A percentile compares a stretch with the other conserved stretches of the same genome.
Conservation (phyloP, 2,888 invertebrate species). For the Plagodis pulveraria region DNA sequence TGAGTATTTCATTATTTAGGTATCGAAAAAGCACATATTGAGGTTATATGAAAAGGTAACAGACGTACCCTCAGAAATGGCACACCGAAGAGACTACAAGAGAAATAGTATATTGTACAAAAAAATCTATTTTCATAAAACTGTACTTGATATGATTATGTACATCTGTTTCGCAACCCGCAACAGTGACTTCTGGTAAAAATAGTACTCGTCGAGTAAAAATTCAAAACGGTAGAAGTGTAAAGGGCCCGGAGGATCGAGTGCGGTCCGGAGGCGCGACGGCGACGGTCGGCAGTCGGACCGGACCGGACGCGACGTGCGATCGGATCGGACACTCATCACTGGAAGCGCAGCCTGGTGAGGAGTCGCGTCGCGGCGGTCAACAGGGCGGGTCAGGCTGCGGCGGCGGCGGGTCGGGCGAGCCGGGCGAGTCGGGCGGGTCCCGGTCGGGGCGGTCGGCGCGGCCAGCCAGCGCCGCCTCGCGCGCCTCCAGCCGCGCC, state of each 20-base stretch:
- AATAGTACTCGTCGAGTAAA: slow-evolving; percentile 39
- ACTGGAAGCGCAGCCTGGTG: slow-evolving; percentile 56
- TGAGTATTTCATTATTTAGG: slow-evolving; percentile 77
- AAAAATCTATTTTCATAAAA: slow-evolving; percentile 70
- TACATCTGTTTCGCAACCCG: slow-evolving; percentile 59
- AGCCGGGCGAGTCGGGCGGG: neutral
- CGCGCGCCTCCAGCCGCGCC: slow-evolving; percentile 63
- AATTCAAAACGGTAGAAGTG: slow-evolving; percentile 51
- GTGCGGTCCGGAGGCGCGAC: neutral
- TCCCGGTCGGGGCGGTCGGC: slow-evolving; percentile 41
- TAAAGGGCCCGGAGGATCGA: slow-evolving; percentile 21
- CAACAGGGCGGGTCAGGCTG: slow-evolving; percentile 65
- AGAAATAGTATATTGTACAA: slow-evolving; percentile 71
- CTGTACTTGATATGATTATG: slow-evolving; percentile 81
- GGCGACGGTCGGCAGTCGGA: neutral
- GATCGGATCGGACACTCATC: slow-evolving; percentile 42
- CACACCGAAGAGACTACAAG: slow-evolving; percentile 73
- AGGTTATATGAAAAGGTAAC: slow-evolving; percentile 78
- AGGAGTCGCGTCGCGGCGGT: slow-evolving; percentile 70
- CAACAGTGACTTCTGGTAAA: slow-evolving; percentile 22
- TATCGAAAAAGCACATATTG: slow-evolving; percentile 76
- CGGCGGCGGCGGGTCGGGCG: slow-evolving; percentile 34
- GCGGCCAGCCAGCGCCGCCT: slow-evolving; percentile 59
- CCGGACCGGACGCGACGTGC: neutral
- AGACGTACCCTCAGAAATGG: slow-evolving; percentile 76